phyloP scores from a whole-genome alignment of 2,113 vertebrate genomes.

The Heterochromis multidens region DNA sequence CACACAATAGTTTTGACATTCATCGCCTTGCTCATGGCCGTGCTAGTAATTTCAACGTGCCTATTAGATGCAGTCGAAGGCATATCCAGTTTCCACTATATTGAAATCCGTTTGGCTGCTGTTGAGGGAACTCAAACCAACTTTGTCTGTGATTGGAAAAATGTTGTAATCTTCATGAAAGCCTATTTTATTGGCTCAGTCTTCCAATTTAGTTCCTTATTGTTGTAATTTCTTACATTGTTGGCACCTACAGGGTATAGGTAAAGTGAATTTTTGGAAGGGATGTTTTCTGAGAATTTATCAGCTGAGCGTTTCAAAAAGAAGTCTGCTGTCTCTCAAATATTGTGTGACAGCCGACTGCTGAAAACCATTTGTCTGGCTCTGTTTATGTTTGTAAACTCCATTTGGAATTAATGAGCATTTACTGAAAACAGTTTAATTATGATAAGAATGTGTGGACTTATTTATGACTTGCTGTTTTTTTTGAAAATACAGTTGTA shows the following conservation, averaged over 20 bases:
- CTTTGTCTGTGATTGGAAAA: slow-evolving; percentile 15
- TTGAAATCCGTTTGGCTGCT: neutral
- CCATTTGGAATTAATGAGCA: neutral
- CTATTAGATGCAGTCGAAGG: neutral
- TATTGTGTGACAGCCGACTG: neutral
- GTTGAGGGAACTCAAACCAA: neutral
- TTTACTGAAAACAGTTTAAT: neutral
- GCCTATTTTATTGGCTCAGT: slow-evolving; percentile 4
- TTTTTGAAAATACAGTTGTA: neutral
- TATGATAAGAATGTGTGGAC: neutral
- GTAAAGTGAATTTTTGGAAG: slow-evolving; percentile 2
- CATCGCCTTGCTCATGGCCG: neutral
- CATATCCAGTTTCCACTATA: neutral
- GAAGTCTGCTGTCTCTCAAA: neutral
- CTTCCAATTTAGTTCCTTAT: neutral
- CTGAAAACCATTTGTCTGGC: neutral
- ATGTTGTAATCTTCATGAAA: neutral
- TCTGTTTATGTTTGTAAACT: neutral
- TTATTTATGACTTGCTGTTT: neutral
- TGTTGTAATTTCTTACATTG: slow-evolving; percentile 14
- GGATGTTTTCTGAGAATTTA: neutral
- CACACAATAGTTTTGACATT: neutral
- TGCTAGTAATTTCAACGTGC: neutral
- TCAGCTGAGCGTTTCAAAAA: neutral
- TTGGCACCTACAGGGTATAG: neutral